phyloP scores from a whole-genome alignment of 2,888 invertebrate species.

The Nemotelus pantherinus region DNA sequence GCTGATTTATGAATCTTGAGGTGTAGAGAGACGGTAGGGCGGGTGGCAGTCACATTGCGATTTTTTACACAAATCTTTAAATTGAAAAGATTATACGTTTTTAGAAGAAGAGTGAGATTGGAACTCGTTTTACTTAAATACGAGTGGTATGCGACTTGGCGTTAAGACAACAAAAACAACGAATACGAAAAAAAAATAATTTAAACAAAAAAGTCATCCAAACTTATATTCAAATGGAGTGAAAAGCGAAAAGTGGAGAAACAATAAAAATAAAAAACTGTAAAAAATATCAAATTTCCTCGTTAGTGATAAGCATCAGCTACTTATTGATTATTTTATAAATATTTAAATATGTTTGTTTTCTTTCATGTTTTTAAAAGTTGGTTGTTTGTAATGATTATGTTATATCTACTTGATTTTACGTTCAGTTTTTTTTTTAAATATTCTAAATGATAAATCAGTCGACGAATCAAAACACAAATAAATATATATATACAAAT shows the following conservation, averaged over 20 bases:
- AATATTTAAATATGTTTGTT: not conserved
- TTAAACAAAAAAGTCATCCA: not conserved
- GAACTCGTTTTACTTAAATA: not conserved
- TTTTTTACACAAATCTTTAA: not conserved
- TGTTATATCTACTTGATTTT: too few relatives aligned
- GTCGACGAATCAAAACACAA: not conserved
- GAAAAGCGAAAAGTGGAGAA: not conserved
- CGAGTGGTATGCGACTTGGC: not conserved
- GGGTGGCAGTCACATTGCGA: not conserved
- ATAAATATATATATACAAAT: too few relatives aligned
- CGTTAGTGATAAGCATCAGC: not conserved
- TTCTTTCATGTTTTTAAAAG: not conserved
- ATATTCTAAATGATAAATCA: not conserved
- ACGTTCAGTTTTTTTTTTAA: not conserved
- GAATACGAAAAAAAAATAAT: not conserved
- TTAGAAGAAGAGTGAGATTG: too few relatives aligned
- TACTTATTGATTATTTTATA: not conserved
- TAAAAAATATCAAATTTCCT: not conserved
- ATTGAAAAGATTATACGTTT: not conserved
- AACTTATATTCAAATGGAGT: not conserved
- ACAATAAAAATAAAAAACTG: not conserved
- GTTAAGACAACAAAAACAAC: not conserved
- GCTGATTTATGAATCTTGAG: slow-evolving; percentile 89
- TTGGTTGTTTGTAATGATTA: not conserved
- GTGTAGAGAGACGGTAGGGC: slow-evolving; percentile 53